Evolutionary conservation across 2,113 vertebrate genomes (phyloP), one percentile per base, ranked within the genome.

Genomic region (Edolisoma coerulescens): DNA sequence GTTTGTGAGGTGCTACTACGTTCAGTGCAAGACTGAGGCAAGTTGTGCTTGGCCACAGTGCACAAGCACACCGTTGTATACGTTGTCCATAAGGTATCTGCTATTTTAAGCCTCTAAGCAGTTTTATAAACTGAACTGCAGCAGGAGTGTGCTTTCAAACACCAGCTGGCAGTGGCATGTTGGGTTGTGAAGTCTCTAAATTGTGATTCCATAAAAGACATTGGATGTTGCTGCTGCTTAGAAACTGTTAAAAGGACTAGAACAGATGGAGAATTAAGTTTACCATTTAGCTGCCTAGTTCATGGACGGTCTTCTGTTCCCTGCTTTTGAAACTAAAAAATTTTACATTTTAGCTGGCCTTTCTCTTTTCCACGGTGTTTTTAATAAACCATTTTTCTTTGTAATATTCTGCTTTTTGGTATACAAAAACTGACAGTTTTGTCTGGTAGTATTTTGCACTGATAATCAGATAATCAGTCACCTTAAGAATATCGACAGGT

Each of bases 261-360:
- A 93, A 78, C 75, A 95, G 86, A 83, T 79, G 91, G 67, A 84
- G 65, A 75, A 71, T 85, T 68, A 78, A 65, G 50, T 63, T 95
- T 87, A 79, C 82, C 82, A 47, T 60, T 93, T 90, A 71, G 65
- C 85, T 95, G 57, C 52, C 74, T 85, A 27, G 18, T 50, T 56
- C 70, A 47, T 44, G 52, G 65, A 82, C 7, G 0, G 11, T 75
- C 68, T 82, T 67, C 69, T 53, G 16, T 54, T 77, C 26, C 16
- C 7, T 42, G 6, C 26, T 52, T 87, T 30, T 50, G 18, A 63
- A 84, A 78, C 22, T 13, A 80, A 63, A 54, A 28, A 2, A 13
- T 22, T 33, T 60, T 69, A 33, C 56, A 1, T 1, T 79, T 85
- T 71, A 39, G 24, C 22, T 75, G 49, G 7, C 13, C 49, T 74